Conservation (phyloP, 1,140 invertebrate genomes). For the Luehdorfia chinensis region DNA sequence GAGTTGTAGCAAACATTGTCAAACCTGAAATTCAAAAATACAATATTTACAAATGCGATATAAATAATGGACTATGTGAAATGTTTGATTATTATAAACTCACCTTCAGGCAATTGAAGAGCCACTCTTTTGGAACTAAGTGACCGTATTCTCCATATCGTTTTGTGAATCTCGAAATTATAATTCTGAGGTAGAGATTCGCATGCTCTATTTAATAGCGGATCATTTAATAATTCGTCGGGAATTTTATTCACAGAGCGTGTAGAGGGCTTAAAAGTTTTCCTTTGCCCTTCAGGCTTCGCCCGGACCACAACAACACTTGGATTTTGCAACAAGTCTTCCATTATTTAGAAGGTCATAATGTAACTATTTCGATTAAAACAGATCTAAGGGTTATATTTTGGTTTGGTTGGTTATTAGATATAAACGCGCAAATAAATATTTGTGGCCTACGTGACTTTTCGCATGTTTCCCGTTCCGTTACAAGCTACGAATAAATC, state of each 20-base stretch:
- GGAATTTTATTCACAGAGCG: constrained; percentile 89
- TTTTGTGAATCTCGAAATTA: constrained; percentile 99
- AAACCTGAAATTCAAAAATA: constrained; percentile 75
- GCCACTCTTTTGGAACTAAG: constrained; percentile 91
- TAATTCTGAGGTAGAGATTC: constrained; percentile 93
- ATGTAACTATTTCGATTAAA: constrained; percentile 13
- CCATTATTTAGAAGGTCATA: constrained; percentile 43
- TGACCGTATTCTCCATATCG: constrained; percentile 95
- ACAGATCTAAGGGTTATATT: constrained; percentile 30
- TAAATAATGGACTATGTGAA: too few species aligned
- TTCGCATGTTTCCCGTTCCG: constrained; percentile 37
- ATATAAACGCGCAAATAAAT: constrained; percentile 50
- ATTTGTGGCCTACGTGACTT: constrained; percentile 67
- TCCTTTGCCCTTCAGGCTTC: constrained; percentile 86
- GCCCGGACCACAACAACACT: constrained; percentile 83
- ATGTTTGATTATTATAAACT: too few species aligned
- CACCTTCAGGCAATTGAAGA: constrained; percentile 97
- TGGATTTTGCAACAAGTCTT: constrained; percentile 43
- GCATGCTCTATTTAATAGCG: constrained; percentile 84
- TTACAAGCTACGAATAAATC: constrained; percentile 8
- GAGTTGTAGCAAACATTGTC: constrained; percentile 93
- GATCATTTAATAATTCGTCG: constrained; percentile 89
- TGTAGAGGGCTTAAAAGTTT: constrained; percentile 85
- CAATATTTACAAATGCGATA: constrained; percentile 12
- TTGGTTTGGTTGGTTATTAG: constrained; percentile 39